Evolutionary conservation across 2,797 vertebrate species (phyloP).

Genomic region (Danio kyathit): DNA sequence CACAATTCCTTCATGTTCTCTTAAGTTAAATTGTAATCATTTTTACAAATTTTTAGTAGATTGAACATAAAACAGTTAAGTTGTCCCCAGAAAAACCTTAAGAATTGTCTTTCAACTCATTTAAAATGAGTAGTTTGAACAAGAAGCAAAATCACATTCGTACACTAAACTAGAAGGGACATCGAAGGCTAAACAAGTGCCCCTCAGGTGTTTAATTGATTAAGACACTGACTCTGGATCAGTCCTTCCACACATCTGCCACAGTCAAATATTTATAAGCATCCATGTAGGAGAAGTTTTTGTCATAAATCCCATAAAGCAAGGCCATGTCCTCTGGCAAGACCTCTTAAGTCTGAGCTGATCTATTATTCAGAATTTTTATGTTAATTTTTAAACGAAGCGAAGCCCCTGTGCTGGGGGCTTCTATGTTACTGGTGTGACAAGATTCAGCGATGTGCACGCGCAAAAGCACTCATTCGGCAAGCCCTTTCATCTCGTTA

Average conservation of each 20-base stretch:
- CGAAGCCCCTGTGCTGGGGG: slow-evolving; percentile 40
- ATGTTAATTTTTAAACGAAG: slow-evolving; percentile 71
- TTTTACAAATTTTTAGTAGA: too few relatives aligned
- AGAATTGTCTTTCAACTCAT: too few relatives aligned
- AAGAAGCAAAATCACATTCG: neutral
- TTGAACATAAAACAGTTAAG: too few relatives aligned
- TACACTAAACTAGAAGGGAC: slow-evolving; percentile 25
- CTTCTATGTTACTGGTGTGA: slow-evolving; percentile 62
- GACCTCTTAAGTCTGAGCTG: slow-evolving; percentile 64
- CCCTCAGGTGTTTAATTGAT: slow-evolving; percentile 71
- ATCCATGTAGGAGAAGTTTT: slow-evolving; percentile 64
- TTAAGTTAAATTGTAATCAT: too few relatives aligned
- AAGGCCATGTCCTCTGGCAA: slow-evolving; percentile 69
- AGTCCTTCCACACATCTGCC: slow-evolving; percentile 70
- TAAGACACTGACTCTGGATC: slow-evolving; percentile 67
- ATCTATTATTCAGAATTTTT: slow-evolving; percentile 73
- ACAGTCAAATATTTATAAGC: slow-evolving; percentile 74
- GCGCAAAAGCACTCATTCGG: slow-evolving; percentile 46
- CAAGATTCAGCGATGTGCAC: slow-evolving; percentile 58
- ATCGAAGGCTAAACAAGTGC: slow-evolving; percentile 26
- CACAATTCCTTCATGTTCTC: too few relatives aligned
- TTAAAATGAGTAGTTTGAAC: too few relatives aligned
- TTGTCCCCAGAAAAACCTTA: too few relatives aligned
- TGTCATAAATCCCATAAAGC: slow-evolving; percentile 72
- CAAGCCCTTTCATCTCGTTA: slow-evolving; percentile 65